Evolutionary conservation across 2,888 invertebrate species (phyloP).

Genomic region (Drosophila kokeensis): DNA sequence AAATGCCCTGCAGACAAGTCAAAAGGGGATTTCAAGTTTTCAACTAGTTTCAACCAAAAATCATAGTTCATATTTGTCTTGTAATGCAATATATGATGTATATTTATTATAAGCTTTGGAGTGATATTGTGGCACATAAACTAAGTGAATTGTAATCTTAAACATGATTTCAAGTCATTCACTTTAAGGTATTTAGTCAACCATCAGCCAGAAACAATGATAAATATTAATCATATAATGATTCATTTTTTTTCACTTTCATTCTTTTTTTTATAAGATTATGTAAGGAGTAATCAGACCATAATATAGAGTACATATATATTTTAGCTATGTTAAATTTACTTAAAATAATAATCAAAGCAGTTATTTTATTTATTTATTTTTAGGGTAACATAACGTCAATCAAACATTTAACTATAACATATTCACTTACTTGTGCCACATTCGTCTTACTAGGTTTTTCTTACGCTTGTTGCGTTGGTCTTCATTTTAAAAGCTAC

Average conservation of each 20-base stretch:
- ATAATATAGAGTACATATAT: background rate
- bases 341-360: background rate
- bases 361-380: background rate
- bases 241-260: background rate
- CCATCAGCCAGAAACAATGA: too few species aligned
- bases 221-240: background rate
- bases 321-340: background rate
- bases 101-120: background rate
- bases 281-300: background rate
- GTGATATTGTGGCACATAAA: background rate
- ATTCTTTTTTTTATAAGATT: background rate
- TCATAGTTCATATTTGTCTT: background rate
- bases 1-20: slow-evolving; percentile 18
- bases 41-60: background rate
- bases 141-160: background rate
- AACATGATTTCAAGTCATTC: background rate
- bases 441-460: slow-evolving; percentile 9
- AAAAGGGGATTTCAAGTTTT: background rate
- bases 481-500: slow-evolving; percentile 15
- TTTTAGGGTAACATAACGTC: background rate
- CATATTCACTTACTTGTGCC: slow-evolving; percentile 26
- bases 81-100: background rate
- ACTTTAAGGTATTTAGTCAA: background rate
- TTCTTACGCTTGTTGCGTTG: slow-evolving; percentile 9
- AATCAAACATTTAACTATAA: background rate